Conservation (phyloP, 1,140 invertebrate genomes). For the Drosophila quadrilineata region DNA sequence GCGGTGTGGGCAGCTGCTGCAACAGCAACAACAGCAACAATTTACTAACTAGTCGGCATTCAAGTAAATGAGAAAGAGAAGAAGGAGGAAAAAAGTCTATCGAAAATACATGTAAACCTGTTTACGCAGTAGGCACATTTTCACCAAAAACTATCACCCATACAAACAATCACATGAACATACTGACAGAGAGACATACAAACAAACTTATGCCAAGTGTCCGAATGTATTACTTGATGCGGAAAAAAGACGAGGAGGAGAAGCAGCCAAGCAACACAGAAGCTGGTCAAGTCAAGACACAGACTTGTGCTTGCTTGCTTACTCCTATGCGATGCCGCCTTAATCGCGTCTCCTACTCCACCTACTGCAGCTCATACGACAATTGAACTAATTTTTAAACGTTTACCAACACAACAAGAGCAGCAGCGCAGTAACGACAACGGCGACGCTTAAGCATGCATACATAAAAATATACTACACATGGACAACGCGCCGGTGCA, state of each 20-base stretch:
- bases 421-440: not conserved
- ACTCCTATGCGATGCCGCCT: slow-evolving; percentile 1
- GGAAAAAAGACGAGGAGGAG: too few relatives aligned
- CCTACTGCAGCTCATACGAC: not conserved
- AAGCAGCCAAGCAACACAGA: slow-evolving; percentile 13
- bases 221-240: too few relatives aligned
- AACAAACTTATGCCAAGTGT: not conserved
- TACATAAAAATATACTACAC: slow-evolving; percentile 1
- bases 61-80: not conserved
- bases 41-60: not conserved
- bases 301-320: too few relatives aligned
- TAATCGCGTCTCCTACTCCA: slow-evolving; percentile 14
- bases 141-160: slow-evolving; percentile 37
- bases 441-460: slow-evolving; percentile 7
- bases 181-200: not conserved
- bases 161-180: not conserved
- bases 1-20: slow-evolving; percentile 42
- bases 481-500: slow-evolving; percentile 21
- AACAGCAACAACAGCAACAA: slow-evolving; percentile 12
- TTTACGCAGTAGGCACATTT: slow-evolving; percentile 44
- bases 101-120: slow-evolving; percentile 43
- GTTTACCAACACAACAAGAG: slow-evolving; percentile 33
- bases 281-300: slow-evolving; percentile 40
- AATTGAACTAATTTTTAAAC: slow-evolving; percentile 50
- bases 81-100: slow-evolving; percentile 32